Conservation (phyloP, 30 jellyfish, hydroid and myxozoan species). For the Aurelia aurita complex sp. Pacific region DNA sequence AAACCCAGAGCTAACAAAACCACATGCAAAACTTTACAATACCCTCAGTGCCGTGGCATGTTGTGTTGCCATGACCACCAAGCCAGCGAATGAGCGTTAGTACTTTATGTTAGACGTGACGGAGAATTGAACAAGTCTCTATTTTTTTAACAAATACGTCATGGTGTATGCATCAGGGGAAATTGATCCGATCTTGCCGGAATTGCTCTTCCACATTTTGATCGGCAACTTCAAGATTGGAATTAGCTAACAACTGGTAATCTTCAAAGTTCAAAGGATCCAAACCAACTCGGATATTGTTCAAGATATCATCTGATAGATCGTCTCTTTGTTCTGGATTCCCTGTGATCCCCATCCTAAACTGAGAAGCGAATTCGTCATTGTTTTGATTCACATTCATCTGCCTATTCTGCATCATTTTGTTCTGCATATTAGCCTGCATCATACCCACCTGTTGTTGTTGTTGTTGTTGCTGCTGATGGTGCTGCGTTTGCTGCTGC, state of each 20-base stretch:
- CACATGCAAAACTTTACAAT: too few relatives aligned
- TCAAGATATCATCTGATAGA: slow-evolving; percentile 88
- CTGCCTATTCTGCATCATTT: slow-evolving; percentile 29
- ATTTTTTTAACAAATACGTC: too few relatives aligned
- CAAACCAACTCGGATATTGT: slow-evolving; percentile 85
- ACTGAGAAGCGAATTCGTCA: slow-evolving; percentile 65
- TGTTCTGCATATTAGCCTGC: slow-evolving; percentile 26
- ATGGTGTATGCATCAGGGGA: slow-evolving; percentile 27
- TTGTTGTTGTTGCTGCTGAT: slow-evolving; percentile 19
- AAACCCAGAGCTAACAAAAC: too few relatives aligned
- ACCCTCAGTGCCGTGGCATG: too few relatives aligned
- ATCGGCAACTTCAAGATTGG: slow-evolving; percentile 89
- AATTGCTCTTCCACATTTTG: slow-evolving; percentile 91
- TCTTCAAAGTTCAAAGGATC: slow-evolving; percentile 94
- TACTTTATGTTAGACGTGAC: too few relatives aligned
- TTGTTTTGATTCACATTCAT: slow-evolving; percentile 39
- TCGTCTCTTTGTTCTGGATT: slow-evolving; percentile 70
- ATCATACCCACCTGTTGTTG: slow-evolving; percentile 30
- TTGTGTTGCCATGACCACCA: too few relatives aligned
- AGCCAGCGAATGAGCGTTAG: too few relatives aligned
- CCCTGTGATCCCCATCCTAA: slow-evolving; percentile 70
- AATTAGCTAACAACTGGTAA: slow-evolving; percentile 77
- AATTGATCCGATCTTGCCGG: slow-evolving; percentile 82
- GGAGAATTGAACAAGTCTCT: too few relatives aligned
- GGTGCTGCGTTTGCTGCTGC: slow-evolving; percentile 17